Evolutionary conservation across 2,797 vertebrate species (phyloP), one percentile per base, ranked within the genome.

Genomic region (Enteromius unitaeniatus): DNA sequence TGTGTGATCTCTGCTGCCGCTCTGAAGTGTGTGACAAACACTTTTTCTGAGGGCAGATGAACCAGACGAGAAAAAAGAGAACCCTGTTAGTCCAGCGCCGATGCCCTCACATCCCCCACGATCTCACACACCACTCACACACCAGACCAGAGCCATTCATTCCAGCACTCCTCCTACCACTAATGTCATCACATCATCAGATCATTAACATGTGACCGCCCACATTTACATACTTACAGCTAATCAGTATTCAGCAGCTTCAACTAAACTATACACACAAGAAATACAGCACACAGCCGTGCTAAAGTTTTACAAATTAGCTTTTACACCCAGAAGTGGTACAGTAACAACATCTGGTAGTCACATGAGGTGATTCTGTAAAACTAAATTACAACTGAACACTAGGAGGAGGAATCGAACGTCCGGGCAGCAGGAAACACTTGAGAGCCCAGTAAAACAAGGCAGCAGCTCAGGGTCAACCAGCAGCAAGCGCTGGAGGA

Each of bases 11-110:
- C 89, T 81, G 82, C 88, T 90, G 62, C 34, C 85, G 88, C 91
- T 94, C 92, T 93, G 93, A 94, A 92, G 92, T 94, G 81, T 84
- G 90, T 91, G 91, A 94, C 92, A 93, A 93, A 92, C 88, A 90
- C 89, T 89, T 92, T 91, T 90, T 91, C 91, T 87, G 6, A 92
- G 89, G 92, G 91, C 89, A 93, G 91, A 91, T 81, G 86, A 89
- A 91, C 87, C 78, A 84, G 85, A 70, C 7, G 88, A 86, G 78
- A 62, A 75, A 60, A 79, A 89, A 86, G 82, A 86, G 58, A 65
- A 67, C 3, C 26, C 28, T 10, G 3, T 17, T 42, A 47, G 47
- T 51, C 49, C 47, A n/a, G 49, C 1, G 3, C 11, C 7, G 14
- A 40, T 51, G 28, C 13, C 37, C 53, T 77, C 89, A 69, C 55